These are phyloP conservation scores for Lasiurus cinereus DNA, from an alignment of 2,113 vertebrate genomes.

Conservation along the genomic window DNA sequence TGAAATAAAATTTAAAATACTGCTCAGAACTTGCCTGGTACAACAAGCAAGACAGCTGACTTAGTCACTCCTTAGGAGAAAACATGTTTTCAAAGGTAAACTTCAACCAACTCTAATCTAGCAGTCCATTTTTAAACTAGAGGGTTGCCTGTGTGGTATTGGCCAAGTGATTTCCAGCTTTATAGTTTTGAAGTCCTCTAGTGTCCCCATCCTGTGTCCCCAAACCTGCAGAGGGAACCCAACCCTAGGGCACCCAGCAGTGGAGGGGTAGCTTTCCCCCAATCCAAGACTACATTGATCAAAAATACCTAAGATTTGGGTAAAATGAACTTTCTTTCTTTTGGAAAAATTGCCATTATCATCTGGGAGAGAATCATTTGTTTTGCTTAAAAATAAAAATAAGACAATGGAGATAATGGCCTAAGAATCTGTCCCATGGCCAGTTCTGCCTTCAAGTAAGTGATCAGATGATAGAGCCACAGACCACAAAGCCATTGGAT, in stretches of 20 bases:
- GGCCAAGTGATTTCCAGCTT: background rate
- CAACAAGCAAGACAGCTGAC: background rate
- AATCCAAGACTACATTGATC: background rate
- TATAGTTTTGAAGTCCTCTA: background rate
- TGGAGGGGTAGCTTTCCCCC: background rate
- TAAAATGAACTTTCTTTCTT: background rate
- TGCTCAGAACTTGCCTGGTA: background rate
- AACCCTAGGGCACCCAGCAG: background rate
- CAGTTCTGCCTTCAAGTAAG: background rate
- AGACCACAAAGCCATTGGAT: background rate
- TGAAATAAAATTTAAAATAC: slow-evolving; percentile 17
- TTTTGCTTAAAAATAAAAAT: slow-evolving; percentile 61
- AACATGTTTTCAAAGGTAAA: background rate
- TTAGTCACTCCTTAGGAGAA: background rate
- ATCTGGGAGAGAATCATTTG: background rate
- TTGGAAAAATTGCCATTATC: background rate
- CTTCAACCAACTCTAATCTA: background rate
- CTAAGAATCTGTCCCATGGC: background rate
- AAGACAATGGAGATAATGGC: background rate
- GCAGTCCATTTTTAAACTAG: background rate
- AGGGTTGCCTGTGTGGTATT: background rate
- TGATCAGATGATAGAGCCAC: background rate
- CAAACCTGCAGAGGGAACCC: background rate
- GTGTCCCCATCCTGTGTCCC: background rate
- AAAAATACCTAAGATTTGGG: background rate